Evolutionary conservation across 2,113 vertebrate genomes (phyloP), one percentile per base, ranked within the genome.

Genomic region (Girardinichthys multiradiatus): DNA sequence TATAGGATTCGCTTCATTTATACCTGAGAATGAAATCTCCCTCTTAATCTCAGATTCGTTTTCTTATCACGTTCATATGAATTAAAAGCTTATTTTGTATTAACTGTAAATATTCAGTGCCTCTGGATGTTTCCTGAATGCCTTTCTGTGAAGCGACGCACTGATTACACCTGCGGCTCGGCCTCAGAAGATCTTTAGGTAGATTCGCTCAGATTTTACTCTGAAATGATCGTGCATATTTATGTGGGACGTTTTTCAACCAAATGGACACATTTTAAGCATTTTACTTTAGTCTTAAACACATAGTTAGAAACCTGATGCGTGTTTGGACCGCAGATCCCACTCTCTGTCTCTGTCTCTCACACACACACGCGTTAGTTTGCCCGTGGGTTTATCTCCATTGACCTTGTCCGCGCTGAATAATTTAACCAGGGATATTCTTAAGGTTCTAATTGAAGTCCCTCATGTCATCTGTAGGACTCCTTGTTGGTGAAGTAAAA

Each of bases 361-460:
- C 57, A 19, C 26, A 13, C 11, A 21, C 72, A 26, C 68, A 28
- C 30, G 0, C 64, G 37, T 65, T 72, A 59, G 64, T 79, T 76
- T 68, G 48, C 64, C 65, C 54, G 54, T 74, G 76, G 75, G 68
- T 87, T 83, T 80, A 72, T 79, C 89, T 78, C 83, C 68, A 85
- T 81, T 85, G 91, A 87, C 92, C 87, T 89, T 79, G 89, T 83
- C 75, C 67, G 70, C 78, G 51, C 84, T 94, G 94, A 95, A 95
- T 96, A 94, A 96, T 96, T 95, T 92, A 94, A 92, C 48, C 87
- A 28, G 80, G 73, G 79, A 72, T 90, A 86, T 92, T 89, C 72
- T 71, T 17, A 81, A 84, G 87, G 83, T 87, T 93, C 64, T 94
- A 92, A 90, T 90, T 92, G 94, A 93, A 93, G 92, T 93, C 91